Evolutionary conservation across 2,888 invertebrate species (phyloP).

Genomic region (Chaetogeoica ovagalla): DNA sequence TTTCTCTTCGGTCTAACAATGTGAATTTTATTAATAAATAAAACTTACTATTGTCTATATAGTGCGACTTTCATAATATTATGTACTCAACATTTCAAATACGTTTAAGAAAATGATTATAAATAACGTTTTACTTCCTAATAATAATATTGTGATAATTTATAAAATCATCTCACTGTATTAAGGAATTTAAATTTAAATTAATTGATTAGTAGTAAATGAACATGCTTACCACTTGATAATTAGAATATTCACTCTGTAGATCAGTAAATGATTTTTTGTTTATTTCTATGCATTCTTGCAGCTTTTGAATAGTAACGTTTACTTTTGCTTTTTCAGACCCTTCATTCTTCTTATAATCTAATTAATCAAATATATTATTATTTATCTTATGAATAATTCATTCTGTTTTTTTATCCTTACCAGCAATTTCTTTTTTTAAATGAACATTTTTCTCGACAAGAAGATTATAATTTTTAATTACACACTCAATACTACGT

Average conservation of each 20-base stretch:
- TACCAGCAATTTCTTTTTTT: conserved; percentile 53
- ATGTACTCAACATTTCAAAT: too few species aligned
- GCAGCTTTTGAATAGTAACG: conserved; percentile 34
- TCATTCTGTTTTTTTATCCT: too few species aligned
- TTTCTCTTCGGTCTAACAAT: conserved; percentile 55
- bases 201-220: not conserved
- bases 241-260: conserved; percentile 31
- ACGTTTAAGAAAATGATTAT: too few species aligned
- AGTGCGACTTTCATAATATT: too few species aligned
- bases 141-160: too few species aligned
- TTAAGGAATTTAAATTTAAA: too few species aligned
- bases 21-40: not conserved
- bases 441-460: conserved; percentile 50
- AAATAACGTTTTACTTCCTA: too few species aligned
- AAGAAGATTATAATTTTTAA: conserved; percentile 46
- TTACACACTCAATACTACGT: conserved; percentile 44
- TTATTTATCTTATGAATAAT: too few species aligned
- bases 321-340: conserved; percentile 30
- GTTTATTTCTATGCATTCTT: conserved; percentile 41
- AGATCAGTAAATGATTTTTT: conserved; percentile 25
- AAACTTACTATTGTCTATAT: too few species aligned
- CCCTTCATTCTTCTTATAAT: conserved; percentile 33
- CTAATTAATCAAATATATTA: not conserved
- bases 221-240: conserved; percentile 27
- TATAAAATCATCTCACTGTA: too few species aligned